Evolutionary conservation across 2,797 vertebrate species (phyloP), one percentile per base, ranked within the genome.

Genomic region (Spinibarbus caldwelli): DNA sequence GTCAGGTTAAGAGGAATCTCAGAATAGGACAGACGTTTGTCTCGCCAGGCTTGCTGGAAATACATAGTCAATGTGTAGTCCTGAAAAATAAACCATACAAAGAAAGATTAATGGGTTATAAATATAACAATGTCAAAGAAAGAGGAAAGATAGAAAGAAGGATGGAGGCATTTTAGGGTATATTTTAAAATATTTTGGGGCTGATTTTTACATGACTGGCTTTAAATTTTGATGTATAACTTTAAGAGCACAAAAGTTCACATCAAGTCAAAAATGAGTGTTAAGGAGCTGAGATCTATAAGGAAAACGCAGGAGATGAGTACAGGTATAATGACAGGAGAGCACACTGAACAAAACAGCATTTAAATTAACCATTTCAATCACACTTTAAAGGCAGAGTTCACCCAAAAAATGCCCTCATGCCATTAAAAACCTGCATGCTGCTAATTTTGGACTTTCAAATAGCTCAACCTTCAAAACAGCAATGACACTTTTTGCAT

Each of bases 31-130:
- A 99, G 95, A 79, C 98, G 96, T 92, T 99, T 99, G 93, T 99
- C 98, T 93, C 97, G 94, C 98, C 98, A 99, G 0, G 97, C 97
- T 92, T 99, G 98, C 94, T 99, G 98, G 93, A 99, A 99, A 94
- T 99, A 99, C 98, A 99, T 99, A 31, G 98, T 99, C 95, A 99
- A 90, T 49, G 98, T 99, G 92, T 99, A 99, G 94, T 99, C 98
- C 98, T 99, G 94, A 59, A 75, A 86, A 8, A 23, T 10, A 79
- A 71, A 81, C 4, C 36, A 45, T 23, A 82, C 4, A 72, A 7
- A 87, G 26, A 59, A 84, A 11, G 41, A 87, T 87, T 59, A 86
- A 43, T 82, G 3, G 12, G 87, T 93, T 91, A 92, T 26, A 83
- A 52, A 70, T 29, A 84, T 87, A 45, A 79, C 21, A 86, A 31